Base-by-base conservation (phyloP, 2,113 vertebrate genomes). In the Suricata suricatta region DNA sequence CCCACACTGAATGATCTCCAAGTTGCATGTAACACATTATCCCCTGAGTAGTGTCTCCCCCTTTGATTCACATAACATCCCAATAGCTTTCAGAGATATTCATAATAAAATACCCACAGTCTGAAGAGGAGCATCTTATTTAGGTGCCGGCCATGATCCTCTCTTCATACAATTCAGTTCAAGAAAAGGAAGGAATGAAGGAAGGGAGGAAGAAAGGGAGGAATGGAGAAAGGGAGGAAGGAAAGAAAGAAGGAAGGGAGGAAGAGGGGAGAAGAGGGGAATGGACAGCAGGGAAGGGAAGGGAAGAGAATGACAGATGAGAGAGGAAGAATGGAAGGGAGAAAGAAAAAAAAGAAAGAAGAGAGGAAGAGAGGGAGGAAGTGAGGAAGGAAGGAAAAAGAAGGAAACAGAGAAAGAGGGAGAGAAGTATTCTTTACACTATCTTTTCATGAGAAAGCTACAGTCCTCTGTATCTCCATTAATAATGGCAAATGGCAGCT, bases 261-360 rank as follows among this genome's bases (percentile, higher is more conserved):
- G 25, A 29, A 2, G 10, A 33, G 23, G 6, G 31, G 5, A 33
- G 12, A 2, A 11, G 8, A 60, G 7, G 54, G 54, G 19, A 7
- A 19, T 0, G 21, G 54, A 57, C 19, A 8, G 29, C 5, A 19
- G 23, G 6, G 31, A 2, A n/a, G 11, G 31, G 2, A 15, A 31
- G 5, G 12, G 21, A 60, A 15, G 5, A 33, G 13, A 33, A 31
- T 14, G 5, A 33, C 2, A 66, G 52, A 54, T 54, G 17, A 54
- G 29, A 72, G 1, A 23, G 41, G 41, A 11, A 80, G 64, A 29
- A 12, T 33, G 64, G 14, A 25, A 72, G 0, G 35, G 21, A 38
- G 27, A 10, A 33, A 84, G 16, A 16, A 33, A 84, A 23, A 33
- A 38, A 87, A 2, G 33, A 44, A 54, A 2, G 33, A 44, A 54